A percentile compares a stretch with the other conserved stretches of the same genome.
phyloP scores from a whole-genome alignment of 37 sponge, comb jelly and placozoan species.

The Cladorhizidae sp. region DNA sequence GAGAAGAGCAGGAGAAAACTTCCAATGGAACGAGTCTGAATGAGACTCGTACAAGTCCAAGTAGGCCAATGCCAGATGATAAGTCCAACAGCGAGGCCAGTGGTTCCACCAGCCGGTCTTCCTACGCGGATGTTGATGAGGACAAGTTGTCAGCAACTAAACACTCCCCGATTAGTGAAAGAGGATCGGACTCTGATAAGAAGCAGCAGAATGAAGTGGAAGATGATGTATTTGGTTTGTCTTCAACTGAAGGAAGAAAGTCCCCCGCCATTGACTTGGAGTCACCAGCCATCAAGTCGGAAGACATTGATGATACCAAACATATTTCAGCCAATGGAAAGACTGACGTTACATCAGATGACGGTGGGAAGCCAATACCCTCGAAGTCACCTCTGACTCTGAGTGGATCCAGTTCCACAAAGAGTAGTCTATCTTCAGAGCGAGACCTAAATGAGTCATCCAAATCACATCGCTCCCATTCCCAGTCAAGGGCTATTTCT shows the following conservation, averaged over 20 bases:
- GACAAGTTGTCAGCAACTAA: not conserved
- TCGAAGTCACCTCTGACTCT: not conserved
- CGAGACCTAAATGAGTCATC: not conserved
- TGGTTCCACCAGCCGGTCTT: not conserved
- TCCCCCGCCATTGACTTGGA: not conserved
- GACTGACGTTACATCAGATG: not conserved
- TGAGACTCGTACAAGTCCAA: not conserved
- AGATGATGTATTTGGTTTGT: constrained; percentile 15
- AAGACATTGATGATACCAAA: constrained; percentile 7
- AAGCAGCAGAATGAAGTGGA: constrained; percentile 3
- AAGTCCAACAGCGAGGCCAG: constrained; percentile 18
- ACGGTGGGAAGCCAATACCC: not conserved
- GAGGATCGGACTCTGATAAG: not conserved
- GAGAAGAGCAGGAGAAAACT: not conserved
- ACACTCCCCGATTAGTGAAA: not conserved
- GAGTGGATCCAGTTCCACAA: constrained; percentile 5
- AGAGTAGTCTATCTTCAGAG: constrained; percentile 38
- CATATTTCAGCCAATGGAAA: constrained; percentile 17
- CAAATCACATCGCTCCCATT: not conserved
- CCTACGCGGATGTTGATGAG: too few relatives aligned
- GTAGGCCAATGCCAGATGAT: not conserved
- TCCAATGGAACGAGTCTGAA: not conserved
- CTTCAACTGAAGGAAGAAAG: not conserved
- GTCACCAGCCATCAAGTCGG: constrained; percentile 19
- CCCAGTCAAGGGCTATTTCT: constrained; percentile 1